Base-by-base conservation (phyloP, 37 sponge, comb jelly and placozoan genomes). In the Spongilla lacustris region DNA sequence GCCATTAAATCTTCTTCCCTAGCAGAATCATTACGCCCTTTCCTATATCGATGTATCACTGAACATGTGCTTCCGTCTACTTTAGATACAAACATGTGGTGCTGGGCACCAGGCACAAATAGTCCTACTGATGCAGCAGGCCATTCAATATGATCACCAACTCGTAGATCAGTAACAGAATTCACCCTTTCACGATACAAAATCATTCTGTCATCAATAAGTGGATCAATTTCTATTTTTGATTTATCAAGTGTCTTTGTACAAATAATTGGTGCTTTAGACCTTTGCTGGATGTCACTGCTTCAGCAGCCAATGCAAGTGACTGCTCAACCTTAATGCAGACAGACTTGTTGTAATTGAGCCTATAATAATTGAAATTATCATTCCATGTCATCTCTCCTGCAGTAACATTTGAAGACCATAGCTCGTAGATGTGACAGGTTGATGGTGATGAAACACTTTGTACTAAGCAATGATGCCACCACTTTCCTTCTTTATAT, bases 61-160 rank as follows among this genome's bases (percentile, higher is more conserved):
- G 30, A 32, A 32, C 28, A 29, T 72, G 31, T 72, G 28, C 10
- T 13, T 13, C 33, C 73, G 10, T 29, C 13, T 32, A 33, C 13
- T 46, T 27, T 27, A 9, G 38, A 30, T 4, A 86, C 80, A 24
- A 86, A 67, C 86, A 86, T 73, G 66, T 86, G 66, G 26, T 50
- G 80, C 21, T 80, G 79, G 2, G 35, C 32, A 17, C 33, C 27
- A 58, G 58, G 19, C 8, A 36, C 29, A 11, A 50, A 22, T 0
- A 30, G 2, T 41, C 58, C 58, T 0, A 70, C 23, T n/a, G 34
- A 67, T 30, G 23, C 23, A 22, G 67, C 34, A 0, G 80, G 66
- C 21, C 32, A 8, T 49, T 86, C 86, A 17, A 86, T 36, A 36
- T 79, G 86, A 32, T 86, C 86, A 34, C 86, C 86, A 17, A 66